Conservation (phyloP, 1,140 invertebrate species). For the Rhagoletis zephyria region DNA sequence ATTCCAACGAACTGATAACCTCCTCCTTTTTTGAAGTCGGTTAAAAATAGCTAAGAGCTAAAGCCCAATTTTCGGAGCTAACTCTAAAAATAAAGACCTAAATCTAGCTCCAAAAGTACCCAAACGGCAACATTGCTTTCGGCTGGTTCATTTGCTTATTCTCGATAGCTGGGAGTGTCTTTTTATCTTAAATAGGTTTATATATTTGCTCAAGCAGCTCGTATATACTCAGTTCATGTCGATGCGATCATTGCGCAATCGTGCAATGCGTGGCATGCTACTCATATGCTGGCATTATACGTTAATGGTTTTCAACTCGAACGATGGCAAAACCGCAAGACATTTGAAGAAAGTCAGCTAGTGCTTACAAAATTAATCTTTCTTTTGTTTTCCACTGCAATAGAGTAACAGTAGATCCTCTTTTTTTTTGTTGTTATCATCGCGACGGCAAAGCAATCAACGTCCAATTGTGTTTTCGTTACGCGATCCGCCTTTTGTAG, state of each 20-base stretch:
- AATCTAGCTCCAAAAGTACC: too few relatives aligned
- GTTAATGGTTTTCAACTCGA: background rate
- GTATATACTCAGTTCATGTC: too few relatives aligned
- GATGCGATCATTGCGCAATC: background rate
- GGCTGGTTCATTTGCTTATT: too few relatives aligned
- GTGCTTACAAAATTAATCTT: background rate
- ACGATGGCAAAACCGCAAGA: background rate
- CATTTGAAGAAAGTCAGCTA: background rate
- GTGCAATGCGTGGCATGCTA: background rate
- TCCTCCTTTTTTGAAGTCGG: too few relatives aligned
- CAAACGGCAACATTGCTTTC: too few relatives aligned
- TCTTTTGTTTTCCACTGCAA: background rate
- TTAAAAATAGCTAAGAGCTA: too few relatives aligned
- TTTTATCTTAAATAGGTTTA: too few relatives aligned
- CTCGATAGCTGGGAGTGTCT: too few relatives aligned
- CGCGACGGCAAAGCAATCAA: conserved; percentile 15
- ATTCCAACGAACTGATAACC: too few relatives aligned
- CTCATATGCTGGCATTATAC: background rate
- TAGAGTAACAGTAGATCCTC: background rate
- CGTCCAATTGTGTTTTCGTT: background rate
- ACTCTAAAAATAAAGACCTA: too few relatives aligned
- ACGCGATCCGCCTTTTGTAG: background rate
- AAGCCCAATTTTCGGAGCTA: too few relatives aligned
- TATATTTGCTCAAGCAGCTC: too few relatives aligned
- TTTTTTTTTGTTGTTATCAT: background rate